Percentiles rank a stretch among this genome's conserved stretches.
Evolutionary conservation across 2,888 invertebrate genomes (phyloP).

Genomic region (Catocala nupta): DNA sequence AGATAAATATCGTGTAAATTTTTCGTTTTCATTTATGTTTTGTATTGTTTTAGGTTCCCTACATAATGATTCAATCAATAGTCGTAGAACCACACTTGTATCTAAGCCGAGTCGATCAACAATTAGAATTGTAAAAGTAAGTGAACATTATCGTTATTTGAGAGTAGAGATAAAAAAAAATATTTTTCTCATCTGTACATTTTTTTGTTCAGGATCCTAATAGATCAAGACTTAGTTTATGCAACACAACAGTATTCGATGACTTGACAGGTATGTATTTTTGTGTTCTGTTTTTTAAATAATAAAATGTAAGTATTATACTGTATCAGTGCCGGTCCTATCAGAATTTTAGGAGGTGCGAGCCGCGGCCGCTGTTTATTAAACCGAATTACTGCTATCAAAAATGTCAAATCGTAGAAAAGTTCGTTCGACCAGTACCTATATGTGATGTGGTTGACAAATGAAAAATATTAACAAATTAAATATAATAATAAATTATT

Average conservation of each 20-base stretch:
- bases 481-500: no score
- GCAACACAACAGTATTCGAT: conserved; percentile 68
- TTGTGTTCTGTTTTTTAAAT: neutral
- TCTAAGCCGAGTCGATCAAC: conserved; percentile 79
- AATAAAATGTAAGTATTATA: no score
- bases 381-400: no score
- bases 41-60: conserved; percentile 72
- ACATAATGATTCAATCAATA: conserved; percentile 82
- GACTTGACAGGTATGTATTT: conserved; percentile 70
- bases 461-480: no score
- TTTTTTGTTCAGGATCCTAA: conserved; percentile 71
- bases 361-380: no score
- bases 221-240: conserved; percentile 69
- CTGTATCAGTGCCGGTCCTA: no score
- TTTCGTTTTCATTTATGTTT: conserved; percentile 27
- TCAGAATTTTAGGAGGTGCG: no score
- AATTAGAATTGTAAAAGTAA: conserved; percentile 79
- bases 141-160: conserved; percentile 30
- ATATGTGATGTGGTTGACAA: no score
- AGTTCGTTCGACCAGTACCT: no score
- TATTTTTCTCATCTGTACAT: neutral
- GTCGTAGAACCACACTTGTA: conserved; percentile 78
- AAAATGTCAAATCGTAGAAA: no score
- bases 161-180: neutral
- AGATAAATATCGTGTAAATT: conserved; percentile 18